A percentile compares a stretch with the other conserved stretches of the same genome.
phyloP scores from a whole-genome alignment of 2,113 vertebrate genomes.

The Balaeniceps rex region DNA sequence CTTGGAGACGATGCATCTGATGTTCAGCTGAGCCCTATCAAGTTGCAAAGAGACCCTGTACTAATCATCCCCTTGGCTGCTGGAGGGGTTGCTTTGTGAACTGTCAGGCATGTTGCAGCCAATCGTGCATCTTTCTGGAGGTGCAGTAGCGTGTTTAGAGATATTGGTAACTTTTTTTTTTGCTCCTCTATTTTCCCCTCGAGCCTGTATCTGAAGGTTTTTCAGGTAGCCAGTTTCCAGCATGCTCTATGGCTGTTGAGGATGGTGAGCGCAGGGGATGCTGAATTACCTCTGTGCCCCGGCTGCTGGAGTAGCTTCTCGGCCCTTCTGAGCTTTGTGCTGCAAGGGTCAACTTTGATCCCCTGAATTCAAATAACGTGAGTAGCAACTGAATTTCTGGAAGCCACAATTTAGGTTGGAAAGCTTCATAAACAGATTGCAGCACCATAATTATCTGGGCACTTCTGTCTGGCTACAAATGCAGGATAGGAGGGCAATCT shows the following conservation, averaged over 20 bases:
- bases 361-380: not conserved
- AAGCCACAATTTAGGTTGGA: not conserved
- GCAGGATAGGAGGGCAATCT: not conserved
- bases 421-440: not conserved
- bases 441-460: not conserved
- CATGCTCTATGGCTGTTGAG: rapidly evolving
- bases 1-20: not conserved
- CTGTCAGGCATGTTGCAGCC: not conserved
- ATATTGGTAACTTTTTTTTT: too few relatives aligned
- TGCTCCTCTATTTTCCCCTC: rapidly evolving
- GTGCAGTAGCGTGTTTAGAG: not conserved
- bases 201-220: not conserved
- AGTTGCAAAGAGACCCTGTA: not conserved
- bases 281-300: not conserved
- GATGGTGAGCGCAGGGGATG: not conserved
- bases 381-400: not conserved
- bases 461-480: not conserved
- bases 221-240: not conserved
- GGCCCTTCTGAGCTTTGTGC: not conserved
- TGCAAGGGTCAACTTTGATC: not conserved
- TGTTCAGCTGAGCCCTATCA: not conserved
- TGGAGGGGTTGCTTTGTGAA: not conserved
- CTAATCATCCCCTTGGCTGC: not conserved
- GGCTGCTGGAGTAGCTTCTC: not conserved
- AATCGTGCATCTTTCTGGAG: rapidly evolving